Base-by-base conservation (phyloP, 2,888 invertebrate species). In the Eristalinus aeneus region DNA sequence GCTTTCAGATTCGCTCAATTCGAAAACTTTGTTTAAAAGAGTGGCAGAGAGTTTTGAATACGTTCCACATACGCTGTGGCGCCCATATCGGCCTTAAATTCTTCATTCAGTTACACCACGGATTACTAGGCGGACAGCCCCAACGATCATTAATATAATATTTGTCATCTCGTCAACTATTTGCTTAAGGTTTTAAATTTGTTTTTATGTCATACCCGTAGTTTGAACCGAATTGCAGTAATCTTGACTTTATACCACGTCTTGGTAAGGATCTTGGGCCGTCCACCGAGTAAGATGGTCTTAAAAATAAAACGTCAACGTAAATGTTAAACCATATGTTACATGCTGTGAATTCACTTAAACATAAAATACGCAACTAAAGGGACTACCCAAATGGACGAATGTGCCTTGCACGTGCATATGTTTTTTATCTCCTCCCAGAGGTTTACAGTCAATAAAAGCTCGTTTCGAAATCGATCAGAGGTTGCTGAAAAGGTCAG, bases 221-320 rank as follows among this genome's bases (percentile, higher is more conserved):
- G 94, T 96, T 96, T 92, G 96, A 96, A 94, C 95, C 96, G 95
- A 97, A 97, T 95, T 97, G 97, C 93, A 97, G 95, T 91, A 97
- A 95, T 92, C 97, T 96, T 92, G 97, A 97, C 94, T 97, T 97
- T 94, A 97, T 96, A 92, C 97, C 97, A 93, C 97, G 96, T 93
- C 96, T 95, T 93, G 96, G 97, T 95, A 97, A 95, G 94, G 96
- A 96, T 95, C 96, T 96, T 94, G 96, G 96, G 94, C 96, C 96
- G 94, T 96, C 96, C 94, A 95, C 95, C 92, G 94, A 94, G 91
- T 93, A 93, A 90, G 94, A 94, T 89, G 92, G 91, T 92, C 93
- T 93, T 89, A 72, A 88, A 88, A 80, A 85, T 71, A 81, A 61
- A 83, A 75, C 64, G 27, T 61, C 32, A 69, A 63, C 54, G 20